Percentiles rank a stretch among this genome's conserved stretches.
Conservation (phyloP, 64 coral and sea anemone species). For the Montipora capricornis region DNA sequence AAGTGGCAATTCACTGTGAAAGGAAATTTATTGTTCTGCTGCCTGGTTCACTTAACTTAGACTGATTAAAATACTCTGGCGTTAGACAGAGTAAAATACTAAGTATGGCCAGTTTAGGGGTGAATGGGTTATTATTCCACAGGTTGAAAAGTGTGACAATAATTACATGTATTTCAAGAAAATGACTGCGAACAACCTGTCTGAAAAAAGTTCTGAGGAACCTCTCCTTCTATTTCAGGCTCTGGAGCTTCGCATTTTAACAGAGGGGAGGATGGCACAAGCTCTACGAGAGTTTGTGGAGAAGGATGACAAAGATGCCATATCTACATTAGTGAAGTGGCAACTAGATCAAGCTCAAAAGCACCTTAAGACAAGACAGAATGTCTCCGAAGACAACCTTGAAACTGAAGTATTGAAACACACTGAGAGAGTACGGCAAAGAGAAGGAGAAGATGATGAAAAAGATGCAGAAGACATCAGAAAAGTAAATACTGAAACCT, state of each 20-base stretch:
- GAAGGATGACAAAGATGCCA: constrained; percentile 98
- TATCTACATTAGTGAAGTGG: constrained; percentile 85
- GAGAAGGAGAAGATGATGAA: constrained; percentile 57
- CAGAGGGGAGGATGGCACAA: constrained; percentile 90
- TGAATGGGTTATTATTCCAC: background rate
- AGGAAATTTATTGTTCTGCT: too few species aligned
- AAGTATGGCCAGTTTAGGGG: too few species aligned
- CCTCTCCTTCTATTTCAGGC: constrained; percentile 50
- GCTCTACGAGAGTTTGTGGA: constrained; percentile 97
- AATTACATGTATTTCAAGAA: background rate
- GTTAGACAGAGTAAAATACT: too few species aligned
- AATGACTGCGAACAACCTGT: background rate
- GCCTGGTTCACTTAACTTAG: too few species aligned
- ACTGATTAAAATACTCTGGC: too few species aligned
- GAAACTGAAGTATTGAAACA: constrained; percentile 78
- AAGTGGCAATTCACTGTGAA: too few species aligned
- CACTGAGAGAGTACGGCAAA: constrained; percentile 53
- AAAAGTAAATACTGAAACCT: constrained; percentile 43
- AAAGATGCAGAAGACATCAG: constrained; percentile 73
- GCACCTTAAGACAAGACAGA: constrained; percentile 71
- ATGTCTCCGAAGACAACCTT: constrained; percentile 85
- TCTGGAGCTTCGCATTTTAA: constrained; percentile 88
- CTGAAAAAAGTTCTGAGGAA: background rate
- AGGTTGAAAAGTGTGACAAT: background rate
- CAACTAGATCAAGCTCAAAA: constrained; percentile 89